phyloP scores from a whole-genome alignment of 2,888 invertebrate genomes.

The Rotaria macrura region DNA sequence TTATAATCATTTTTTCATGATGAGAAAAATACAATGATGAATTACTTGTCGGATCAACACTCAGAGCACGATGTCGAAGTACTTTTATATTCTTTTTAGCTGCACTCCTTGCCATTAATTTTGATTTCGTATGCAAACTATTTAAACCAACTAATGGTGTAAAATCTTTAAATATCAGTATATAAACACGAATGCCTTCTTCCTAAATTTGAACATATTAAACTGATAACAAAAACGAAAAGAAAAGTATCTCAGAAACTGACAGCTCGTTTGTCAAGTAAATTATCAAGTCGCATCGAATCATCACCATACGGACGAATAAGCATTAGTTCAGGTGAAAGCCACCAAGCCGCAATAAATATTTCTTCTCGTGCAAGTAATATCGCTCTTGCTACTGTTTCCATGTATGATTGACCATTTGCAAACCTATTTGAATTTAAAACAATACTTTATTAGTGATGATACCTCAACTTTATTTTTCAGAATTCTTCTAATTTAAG shows the following conservation, averaged over 20 bases:
- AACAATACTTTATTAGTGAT: no score
- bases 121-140: conserved; percentile 62
- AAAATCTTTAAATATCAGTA: conserved; percentile 89
- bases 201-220: conserved; percentile 39
- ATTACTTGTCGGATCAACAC: background rate
- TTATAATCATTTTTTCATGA: conserved; percentile 87
- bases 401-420: conserved; percentile 75
- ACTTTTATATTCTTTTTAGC: conserved; percentile 46
- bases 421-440: conserved; percentile 51
- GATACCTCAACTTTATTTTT: no score
- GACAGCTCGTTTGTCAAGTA: conserved; percentile 26
- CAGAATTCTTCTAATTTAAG: no score
- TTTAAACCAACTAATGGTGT: conserved; percentile 88
- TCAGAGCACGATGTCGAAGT: conserved; percentile 90
- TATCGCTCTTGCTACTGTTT: conserved; percentile 76
- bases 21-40: conserved; percentile 53
- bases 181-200: conserved; percentile 76
- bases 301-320: conserved; percentile 70
- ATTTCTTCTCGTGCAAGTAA: conserved; percentile 86
- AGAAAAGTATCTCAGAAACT: background rate
- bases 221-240: background rate
- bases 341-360: conserved; percentile 94
- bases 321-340: conserved; percentile 86
- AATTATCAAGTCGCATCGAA: conserved; percentile 27
- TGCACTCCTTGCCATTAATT: background rate